Evolutionary conservation across 2,888 invertebrate genomes (phyloP).

Genomic region (Hemicrepidius hirtus): DNA sequence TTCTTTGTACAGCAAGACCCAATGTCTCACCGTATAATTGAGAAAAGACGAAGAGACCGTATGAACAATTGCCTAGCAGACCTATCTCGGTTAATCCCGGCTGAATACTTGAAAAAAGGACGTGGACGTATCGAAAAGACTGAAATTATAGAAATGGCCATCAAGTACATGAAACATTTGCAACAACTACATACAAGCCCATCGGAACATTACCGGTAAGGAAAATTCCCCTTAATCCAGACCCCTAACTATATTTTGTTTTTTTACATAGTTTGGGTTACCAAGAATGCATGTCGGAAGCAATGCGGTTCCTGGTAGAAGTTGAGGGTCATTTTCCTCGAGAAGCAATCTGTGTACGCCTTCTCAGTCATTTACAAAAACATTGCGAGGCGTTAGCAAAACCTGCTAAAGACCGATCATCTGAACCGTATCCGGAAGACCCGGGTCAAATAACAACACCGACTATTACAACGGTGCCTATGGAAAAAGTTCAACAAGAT

Average conservation of each 20-base stretch:
- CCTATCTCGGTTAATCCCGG: constrained; percentile 93
- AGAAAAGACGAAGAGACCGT: constrained; percentile 94
- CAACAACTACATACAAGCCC: constrained; percentile 77
- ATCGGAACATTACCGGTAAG: constrained; percentile 69
- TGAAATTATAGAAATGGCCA: constrained; percentile 98
- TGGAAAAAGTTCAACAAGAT: constrained; percentile 17
- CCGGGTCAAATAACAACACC: neutral
- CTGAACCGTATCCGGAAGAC: constrained; percentile 21
- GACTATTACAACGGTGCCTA: constrained; percentile 19
- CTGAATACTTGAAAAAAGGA: constrained; percentile 95
- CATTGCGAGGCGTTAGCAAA: constrained; percentile 81
- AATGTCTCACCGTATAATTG: constrained; percentile 97
- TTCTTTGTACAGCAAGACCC: constrained; percentile 86
- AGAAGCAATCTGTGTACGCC: constrained; percentile 88
- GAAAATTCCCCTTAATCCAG: neutral
- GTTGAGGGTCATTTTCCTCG: constrained; percentile 85
- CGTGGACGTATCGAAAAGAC: constrained; percentile 97
- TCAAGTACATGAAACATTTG: constrained; percentile 92
- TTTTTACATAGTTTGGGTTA: constrained; percentile 84
- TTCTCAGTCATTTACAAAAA: constrained; percentile 88
- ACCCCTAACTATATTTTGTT: neutral
- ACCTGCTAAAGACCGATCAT: constrained; percentile 21
- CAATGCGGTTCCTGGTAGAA: constrained; percentile 91
- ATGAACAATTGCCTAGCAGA: constrained; percentile 99
- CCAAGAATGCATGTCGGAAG: constrained; percentile 93